phyloP scores from a whole-genome alignment of 2,113 vertebrate species.

The Murina feae region DNA sequence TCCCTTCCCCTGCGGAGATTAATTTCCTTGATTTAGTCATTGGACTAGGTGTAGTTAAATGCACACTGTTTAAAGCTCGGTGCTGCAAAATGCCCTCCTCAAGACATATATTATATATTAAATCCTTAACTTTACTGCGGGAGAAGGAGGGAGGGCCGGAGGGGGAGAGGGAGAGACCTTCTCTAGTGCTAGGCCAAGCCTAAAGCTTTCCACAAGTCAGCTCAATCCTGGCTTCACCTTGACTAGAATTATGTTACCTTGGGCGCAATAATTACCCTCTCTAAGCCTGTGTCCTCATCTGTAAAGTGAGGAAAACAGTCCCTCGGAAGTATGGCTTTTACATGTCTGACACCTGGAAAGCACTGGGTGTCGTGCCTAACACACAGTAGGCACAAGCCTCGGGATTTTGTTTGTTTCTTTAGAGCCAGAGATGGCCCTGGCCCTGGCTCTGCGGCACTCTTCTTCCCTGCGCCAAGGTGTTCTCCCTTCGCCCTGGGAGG shows the following conservation, averaged over 20 bases:
- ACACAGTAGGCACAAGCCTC: not conserved
- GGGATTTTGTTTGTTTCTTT: not conserved
- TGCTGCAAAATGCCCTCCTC: constrained; percentile 49
- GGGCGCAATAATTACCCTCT: not conserved
- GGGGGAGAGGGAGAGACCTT: not conserved
- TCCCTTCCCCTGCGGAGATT: constrained; percentile 52
- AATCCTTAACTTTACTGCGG: constrained; percentile 57
- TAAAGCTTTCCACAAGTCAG: not conserved
- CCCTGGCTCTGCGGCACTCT: not conserved
- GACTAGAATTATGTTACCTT: not conserved
- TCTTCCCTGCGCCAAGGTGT: not conserved
- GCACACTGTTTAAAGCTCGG: constrained; percentile 60
- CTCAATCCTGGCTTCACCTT: not conserved
- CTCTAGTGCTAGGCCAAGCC: not conserved
- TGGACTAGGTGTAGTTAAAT: constrained; percentile 69
- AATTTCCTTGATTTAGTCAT: constrained; percentile 71
- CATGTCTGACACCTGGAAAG: not conserved
- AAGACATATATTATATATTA: constrained; percentile 55
- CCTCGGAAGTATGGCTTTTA: not conserved
- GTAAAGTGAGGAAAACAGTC: not conserved
- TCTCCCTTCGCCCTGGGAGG: not conserved
- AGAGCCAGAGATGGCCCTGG: not conserved
- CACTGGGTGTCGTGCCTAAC: not conserved
- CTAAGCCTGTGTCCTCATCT: not conserved
- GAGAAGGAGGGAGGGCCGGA: not conserved